phyloP scores from a whole-genome alignment of 2,888 invertebrate species.

The Thelaira solivaga region DNA sequence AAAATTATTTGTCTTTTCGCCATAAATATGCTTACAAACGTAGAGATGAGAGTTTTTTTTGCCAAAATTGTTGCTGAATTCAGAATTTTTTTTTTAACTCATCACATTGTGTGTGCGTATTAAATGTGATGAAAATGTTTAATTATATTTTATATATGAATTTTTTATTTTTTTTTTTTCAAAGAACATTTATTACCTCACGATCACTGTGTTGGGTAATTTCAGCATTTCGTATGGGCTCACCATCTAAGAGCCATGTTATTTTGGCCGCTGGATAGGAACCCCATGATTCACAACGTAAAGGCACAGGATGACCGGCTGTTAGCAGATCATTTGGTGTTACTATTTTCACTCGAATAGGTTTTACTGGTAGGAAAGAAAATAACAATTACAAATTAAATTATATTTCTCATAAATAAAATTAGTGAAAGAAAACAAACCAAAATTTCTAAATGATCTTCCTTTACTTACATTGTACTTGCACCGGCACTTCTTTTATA shows the following conservation, averaged over 20 bases:
- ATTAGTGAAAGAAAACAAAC: background rate
- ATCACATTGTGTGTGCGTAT: too few species aligned
- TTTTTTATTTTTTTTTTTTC: too few species aligned
- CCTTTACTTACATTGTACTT: slow-evolving; percentile 81
- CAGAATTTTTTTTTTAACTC: too few species aligned
- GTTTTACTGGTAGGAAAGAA: slow-evolving; percentile 82
- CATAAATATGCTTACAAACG: slow-evolving; percentile 23
- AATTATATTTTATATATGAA: too few species aligned
- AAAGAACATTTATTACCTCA: slow-evolving; percentile 29
- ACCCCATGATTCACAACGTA: slow-evolving; percentile 88
- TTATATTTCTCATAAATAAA: background rate
- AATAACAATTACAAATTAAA: too few species aligned
- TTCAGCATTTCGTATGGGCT: slow-evolving; percentile 81
- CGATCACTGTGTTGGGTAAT: slow-evolving; percentile 77
- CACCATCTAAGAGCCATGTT: slow-evolving; percentile 87
- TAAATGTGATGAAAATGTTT: too few species aligned
- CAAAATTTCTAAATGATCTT: background rate
- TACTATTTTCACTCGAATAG: slow-evolving; percentile 85
- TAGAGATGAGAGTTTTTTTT: slow-evolving; percentile 2
- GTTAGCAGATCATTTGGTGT: slow-evolving; percentile 84
- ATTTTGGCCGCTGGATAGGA: slow-evolving; percentile 90
- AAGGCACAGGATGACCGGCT: slow-evolving; percentile 85
- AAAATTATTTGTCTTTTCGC: slow-evolving; percentile 46
- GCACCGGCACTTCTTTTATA: slow-evolving; percentile 85
- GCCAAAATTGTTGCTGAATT: slow-evolving; percentile 28